Percentiles rank a stretch among this genome's conserved stretches.
phyloP scores from a whole-genome alignment of 2,113 vertebrate species.

The Xenopus laevis region DNA sequence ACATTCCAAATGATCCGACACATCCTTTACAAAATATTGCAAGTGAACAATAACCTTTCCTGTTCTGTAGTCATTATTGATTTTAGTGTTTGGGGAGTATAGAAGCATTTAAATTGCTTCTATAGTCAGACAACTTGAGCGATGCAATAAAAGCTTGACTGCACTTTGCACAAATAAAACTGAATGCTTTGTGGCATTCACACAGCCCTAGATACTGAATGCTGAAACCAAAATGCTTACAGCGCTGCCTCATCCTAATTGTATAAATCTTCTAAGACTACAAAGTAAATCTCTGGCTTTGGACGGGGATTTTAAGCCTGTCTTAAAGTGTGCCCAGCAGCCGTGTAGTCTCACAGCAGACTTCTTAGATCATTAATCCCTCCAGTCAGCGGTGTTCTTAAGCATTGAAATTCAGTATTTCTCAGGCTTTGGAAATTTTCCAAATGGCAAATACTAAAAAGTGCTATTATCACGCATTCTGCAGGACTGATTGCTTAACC shows the following conservation, averaged over 20 bases:
- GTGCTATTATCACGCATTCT: not conserved
- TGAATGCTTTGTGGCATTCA: not conserved
- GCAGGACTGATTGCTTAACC: not conserved
- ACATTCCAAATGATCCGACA: too few species aligned
- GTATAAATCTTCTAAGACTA: constrained; percentile 42
- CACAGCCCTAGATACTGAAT: constrained; percentile 4
- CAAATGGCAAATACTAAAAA: not conserved
- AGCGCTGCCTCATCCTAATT: constrained; percentile 33
- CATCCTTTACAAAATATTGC: too few species aligned
- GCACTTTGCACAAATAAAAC: constrained; percentile 10
- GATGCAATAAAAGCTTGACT: constrained; percentile 10
- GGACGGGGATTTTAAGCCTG: constrained; percentile 25
- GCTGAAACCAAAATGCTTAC: constrained; percentile 32
- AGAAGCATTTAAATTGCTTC: not conserved
- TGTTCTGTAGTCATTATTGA: constrained; percentile 10
- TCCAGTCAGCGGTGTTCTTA: constrained; percentile 10
- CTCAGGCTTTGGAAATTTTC: not conserved
- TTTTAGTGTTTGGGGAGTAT: not conserved
- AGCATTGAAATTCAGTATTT: not conserved
- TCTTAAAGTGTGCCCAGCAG: constrained; percentile 32
- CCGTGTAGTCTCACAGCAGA: constrained; percentile 19
- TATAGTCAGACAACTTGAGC: constrained; percentile 1
- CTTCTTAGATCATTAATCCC: constrained; percentile 24
- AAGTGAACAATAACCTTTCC: not conserved
- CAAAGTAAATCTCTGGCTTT: constrained; percentile 36